Conservation (phyloP, 2,113 vertebrate genomes). For the Labrus mixtus region DNA sequence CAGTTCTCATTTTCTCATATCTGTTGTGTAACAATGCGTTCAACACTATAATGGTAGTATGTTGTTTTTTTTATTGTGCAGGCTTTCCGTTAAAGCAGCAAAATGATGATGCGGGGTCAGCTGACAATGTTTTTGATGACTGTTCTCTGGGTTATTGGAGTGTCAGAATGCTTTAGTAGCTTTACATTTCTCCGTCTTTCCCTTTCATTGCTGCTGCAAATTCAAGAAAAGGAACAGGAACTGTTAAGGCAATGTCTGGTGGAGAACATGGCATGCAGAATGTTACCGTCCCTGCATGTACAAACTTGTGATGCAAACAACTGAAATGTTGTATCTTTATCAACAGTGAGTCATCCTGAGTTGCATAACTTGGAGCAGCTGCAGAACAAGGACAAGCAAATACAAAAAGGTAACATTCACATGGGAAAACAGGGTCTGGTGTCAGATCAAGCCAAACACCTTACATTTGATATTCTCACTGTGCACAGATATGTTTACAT, state of each 20-base stretch:
- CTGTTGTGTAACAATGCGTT: no score
- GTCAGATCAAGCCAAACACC: background rate
- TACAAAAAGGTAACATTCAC: background rate
- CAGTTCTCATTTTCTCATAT: no score
- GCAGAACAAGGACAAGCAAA: background rate
- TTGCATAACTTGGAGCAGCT: constrained; percentile 5
- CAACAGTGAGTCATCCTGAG: constrained; percentile 15
- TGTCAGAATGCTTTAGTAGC: background rate
- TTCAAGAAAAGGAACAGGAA: constrained; percentile 10
- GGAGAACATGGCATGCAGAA: background rate
- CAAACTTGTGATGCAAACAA: constrained; percentile 15
- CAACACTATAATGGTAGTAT: no score
- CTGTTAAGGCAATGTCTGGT: background rate
- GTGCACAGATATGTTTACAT: background rate
- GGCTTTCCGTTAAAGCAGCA: no score
- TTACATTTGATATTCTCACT: background rate
- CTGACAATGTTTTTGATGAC: no score
- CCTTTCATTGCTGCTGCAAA: background rate
- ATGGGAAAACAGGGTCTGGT: background rate
- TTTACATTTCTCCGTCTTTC: no score
- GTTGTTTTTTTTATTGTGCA: no score
- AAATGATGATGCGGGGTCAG: no score
- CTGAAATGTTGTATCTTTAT: constrained; percentile 5
- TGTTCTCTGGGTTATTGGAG: no score
- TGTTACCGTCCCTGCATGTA: background rate